These are phyloP conservation scores for Tragelaphus strepsiceros DNA, from an alignment of 2,113 vertebrate genomes.

Conservation along the genomic window DNA sequence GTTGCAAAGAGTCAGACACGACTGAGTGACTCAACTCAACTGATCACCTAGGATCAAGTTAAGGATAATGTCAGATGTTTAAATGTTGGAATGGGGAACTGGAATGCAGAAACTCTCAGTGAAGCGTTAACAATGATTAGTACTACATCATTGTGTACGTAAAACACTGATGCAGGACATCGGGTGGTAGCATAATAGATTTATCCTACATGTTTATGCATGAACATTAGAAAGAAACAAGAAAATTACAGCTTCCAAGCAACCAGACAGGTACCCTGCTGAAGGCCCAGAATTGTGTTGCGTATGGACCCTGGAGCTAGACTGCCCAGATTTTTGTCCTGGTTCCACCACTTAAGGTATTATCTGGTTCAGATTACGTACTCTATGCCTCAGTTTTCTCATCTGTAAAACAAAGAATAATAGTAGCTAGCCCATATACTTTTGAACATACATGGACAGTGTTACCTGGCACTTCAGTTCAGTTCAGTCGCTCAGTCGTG, in stretches of 20 bases:
- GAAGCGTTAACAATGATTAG: neutral
- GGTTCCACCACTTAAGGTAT: neutral
- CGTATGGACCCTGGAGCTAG: neutral
- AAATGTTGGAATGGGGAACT: neutral
- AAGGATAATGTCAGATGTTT: neutral
- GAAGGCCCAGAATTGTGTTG: neutral
- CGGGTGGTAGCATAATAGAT: neutral
- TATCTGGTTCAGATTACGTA: neutral
- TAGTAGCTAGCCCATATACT: neutral
- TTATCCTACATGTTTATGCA: neutral
- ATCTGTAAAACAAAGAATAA: constrained; percentile 25
- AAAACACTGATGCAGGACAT: neutral
- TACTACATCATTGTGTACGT: neutral
- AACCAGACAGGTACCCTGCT: neutral
- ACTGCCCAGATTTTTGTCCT: neutral
- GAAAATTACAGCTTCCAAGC: neutral
- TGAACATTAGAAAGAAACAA: constrained; percentile 13
- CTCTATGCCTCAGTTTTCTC: constrained; percentile 12
- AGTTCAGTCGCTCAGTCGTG: too few species aligned
- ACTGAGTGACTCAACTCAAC: neutral
- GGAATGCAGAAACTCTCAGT: neutral
- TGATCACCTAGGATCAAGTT: neutral
- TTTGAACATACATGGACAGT: neutral
- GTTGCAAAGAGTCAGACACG: neutral
- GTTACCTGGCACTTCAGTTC: neutral